Evolutionary conservation across 1,140 invertebrate genomes (phyloP).

Genomic region (Phocides pigmalion): DNA sequence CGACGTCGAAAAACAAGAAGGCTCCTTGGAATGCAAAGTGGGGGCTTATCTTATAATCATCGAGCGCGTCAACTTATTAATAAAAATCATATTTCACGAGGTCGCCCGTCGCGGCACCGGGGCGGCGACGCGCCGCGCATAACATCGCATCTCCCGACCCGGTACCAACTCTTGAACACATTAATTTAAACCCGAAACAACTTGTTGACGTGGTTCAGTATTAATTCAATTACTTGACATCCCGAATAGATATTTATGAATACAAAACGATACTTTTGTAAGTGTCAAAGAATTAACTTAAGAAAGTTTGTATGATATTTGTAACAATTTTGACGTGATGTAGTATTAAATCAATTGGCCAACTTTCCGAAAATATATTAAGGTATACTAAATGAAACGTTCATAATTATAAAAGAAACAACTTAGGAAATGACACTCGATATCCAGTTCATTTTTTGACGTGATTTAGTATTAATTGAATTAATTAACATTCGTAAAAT

Average conservation of each 20-base stretch:
- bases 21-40: constrained; percentile 79
- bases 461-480: too few species aligned
- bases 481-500: too few species aligned
- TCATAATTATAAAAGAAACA: too few species aligned
- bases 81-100: constrained; percentile 81
- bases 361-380: too few species aligned
- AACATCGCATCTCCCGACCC: constrained; percentile 40
- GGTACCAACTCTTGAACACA: constrained; percentile 24
- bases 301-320: too few species aligned
- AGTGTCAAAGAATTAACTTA: too few species aligned
- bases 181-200: constrained; percentile 23
- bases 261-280: background rate
- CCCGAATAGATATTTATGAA: background rate
- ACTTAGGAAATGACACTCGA: too few species aligned
- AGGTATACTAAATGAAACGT: too few species aligned
- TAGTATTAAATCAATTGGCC: too few species aligned
- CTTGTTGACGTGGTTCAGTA: constrained; percentile 18
- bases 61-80: constrained; percentile 82
- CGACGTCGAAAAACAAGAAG: constrained; percentile 70
- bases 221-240: constrained; percentile 9
- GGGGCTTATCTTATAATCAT: constrained; percentile 83
- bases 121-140: constrained; percentile 28
- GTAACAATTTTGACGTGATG: too few species aligned
- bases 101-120: constrained; percentile 36
- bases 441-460: too few species aligned